phyloP scores from a whole-genome alignment of 2,888 invertebrate genomes.

The Drosophila ustulata region DNA sequence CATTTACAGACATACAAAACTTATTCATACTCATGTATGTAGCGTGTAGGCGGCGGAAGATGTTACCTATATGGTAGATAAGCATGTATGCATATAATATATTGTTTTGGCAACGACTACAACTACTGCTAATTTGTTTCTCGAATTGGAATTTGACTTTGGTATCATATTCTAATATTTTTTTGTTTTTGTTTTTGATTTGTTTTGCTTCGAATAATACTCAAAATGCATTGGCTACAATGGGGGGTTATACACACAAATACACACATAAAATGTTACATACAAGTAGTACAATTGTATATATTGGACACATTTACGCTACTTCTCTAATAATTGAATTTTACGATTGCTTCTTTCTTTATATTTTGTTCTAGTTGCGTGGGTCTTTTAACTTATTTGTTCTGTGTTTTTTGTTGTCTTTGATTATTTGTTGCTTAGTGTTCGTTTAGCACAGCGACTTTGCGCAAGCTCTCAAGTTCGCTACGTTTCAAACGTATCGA shows the following conservation, averaged over 20 bases:
- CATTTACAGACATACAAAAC: slow-evolving; percentile 32
- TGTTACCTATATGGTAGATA: slow-evolving; percentile 25
- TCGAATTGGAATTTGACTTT: slow-evolving; percentile 63
- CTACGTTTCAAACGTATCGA: slow-evolving; percentile 88
- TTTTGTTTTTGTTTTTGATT: background rate
- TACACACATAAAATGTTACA: slow-evolving; percentile 49
- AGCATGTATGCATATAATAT: slow-evolving; percentile 7
- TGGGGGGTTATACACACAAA: slow-evolving; percentile 48
- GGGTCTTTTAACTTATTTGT: slow-evolving; percentile 34
- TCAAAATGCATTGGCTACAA: slow-evolving; percentile 71
- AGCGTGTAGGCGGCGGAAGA: slow-evolving; percentile 48
- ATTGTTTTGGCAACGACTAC: slow-evolving; percentile 69
- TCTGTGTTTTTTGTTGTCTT: slow-evolving; percentile 24
- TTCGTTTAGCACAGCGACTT: slow-evolving; percentile 77
- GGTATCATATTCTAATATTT: slow-evolving; percentile 56
- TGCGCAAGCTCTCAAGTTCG: slow-evolving; percentile 82
- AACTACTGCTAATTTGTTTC: slow-evolving; percentile 47
- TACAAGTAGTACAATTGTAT: slow-evolving; percentile 32
- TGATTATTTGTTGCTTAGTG: slow-evolving; percentile 46
- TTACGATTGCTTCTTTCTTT: slow-evolving; percentile 71
- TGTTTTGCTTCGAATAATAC: slow-evolving; percentile 58
- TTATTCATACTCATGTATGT: slow-evolving; percentile 24
- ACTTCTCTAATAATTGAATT: slow-evolving; percentile 76
- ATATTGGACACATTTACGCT: slow-evolving; percentile 67
- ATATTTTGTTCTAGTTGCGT: slow-evolving; percentile 50